Evolutionary conservation across 2,797 vertebrate genomes (phyloP), one percentile per base, ranked within the genome.

Genomic region (Numenius phaeopus): DNA sequence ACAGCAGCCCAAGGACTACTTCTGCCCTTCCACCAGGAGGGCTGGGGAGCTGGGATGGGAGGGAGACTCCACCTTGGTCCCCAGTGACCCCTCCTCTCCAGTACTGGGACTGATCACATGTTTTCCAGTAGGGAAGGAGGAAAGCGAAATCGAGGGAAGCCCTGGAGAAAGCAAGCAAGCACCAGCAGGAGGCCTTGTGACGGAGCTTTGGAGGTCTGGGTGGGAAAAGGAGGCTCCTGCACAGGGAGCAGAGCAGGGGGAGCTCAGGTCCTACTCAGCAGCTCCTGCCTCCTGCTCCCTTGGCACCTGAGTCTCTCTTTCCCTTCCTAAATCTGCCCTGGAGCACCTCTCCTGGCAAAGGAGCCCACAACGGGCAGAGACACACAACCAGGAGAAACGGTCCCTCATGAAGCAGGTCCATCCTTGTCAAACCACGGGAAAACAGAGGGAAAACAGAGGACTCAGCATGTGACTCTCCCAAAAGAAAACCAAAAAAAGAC

Each of bases 201-300:
- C 11, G 30, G 39, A 90, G 47, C 29, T 75, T 47, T 37, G 82
- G 47, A 44, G 32, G 22, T 40, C 58, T n/a, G 75, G 24, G 50
- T 59, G n/a, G 67, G 75, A 57, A 59, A 42, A 76, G n/a, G 65
- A 50, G 22, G n/a, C 3, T 83, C 32, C 40, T 42, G 76, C 14
- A 11, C 0, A 7, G 40, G 44, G 29, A 88, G 40, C 37, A 32
- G 83, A 89, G 70, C 71, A 37, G n/a, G n/a, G 10, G 57, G 27
- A 94, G 83, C 69, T 67, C 61, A n/a, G 80, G 61, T 81, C 96
- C 79, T 39, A 69, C 80, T 89, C 84, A 47, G 84, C 13, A 73
- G 64, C 71, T 96, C 71, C 82, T 82, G 57, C 44, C 29, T 93
- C 73, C 57, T 64, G 55, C 75, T 81, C 65, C 89, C 94, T 83